Evolutionary conservation across 64 coral and sea anemone species (phyloP).

Genomic region (Montipora capricornis): DNA sequence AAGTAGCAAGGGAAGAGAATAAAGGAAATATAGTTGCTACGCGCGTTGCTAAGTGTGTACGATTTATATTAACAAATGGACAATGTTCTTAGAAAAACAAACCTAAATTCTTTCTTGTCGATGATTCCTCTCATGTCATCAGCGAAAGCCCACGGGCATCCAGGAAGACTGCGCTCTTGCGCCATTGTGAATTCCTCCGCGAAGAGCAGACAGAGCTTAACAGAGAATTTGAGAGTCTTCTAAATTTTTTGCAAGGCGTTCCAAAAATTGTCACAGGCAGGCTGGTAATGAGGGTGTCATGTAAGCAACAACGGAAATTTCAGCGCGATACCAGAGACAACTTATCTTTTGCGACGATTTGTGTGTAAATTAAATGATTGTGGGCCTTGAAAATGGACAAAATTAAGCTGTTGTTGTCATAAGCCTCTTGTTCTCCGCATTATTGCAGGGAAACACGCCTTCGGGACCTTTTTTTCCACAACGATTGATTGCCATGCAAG

Average conservation of each 20-base stretch:
- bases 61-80: background rate
- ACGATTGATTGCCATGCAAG: no score
- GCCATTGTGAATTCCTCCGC: conserved; percentile 21
- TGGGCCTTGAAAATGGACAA: no score
- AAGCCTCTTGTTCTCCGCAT: no score
- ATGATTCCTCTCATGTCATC: conserved; percentile 97
- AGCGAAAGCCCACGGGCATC: conserved; percentile 97
- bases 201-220: background rate
- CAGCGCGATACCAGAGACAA: no score
- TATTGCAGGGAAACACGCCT: no score
- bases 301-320: background rate
- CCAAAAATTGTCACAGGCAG: background rate
- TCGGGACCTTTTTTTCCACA: no score
- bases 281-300: background rate
- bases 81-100: background rate
- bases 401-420: no score
- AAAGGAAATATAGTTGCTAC: no score
- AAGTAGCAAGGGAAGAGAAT: no score
- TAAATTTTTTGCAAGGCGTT: conserved; percentile 35
- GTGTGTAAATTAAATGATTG: no score
- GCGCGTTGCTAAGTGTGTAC: background rate
- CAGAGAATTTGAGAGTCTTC: background rate
- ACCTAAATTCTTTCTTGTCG: conserved; percentile 96
- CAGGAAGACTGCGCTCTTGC: conserved; percentile 88
- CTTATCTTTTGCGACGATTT: no score